Percentiles rank a stretch among this genome's conserved stretches.
These are phyloP conservation scores for Salpingus planirostris DNA, from an alignment of 2,888 invertebrate species.

Conservation along the genomic window DNA sequence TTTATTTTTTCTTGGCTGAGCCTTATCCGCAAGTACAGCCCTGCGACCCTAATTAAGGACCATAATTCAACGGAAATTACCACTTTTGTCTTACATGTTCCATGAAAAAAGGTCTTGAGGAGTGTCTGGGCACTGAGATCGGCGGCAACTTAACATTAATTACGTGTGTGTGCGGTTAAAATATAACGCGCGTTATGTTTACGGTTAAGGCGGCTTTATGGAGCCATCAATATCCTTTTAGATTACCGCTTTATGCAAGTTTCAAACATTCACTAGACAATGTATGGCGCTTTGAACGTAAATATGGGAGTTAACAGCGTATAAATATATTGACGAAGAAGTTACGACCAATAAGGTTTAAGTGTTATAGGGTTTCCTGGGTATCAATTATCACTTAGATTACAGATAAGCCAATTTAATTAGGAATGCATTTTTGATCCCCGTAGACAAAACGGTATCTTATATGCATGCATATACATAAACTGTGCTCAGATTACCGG, in stretches of 20 bases:
- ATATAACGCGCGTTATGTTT: no score
- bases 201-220: constrained; percentile 22
- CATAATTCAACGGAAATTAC: constrained; percentile 2
- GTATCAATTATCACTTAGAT: neutral
- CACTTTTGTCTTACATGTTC: no score
- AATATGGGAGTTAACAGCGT: neutral
- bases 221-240: constrained; percentile 24
- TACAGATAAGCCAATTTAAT: no score
- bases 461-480: no score
- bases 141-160: no score
- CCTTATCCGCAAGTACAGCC: neutral
- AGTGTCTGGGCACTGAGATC: no score
- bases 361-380: neutral
- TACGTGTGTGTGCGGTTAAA: no score
- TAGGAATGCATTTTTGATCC: no score
- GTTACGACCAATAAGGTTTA: neutral
- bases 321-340: neutral
- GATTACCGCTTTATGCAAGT: constrained; percentile 23
- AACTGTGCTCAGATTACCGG: no score
- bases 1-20: constrained; percentile 13
- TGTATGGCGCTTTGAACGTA: neutral
- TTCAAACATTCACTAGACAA: constrained; percentile 8
- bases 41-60: constrained; percentile 2
- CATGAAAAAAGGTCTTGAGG: no score
- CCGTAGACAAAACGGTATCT: no score